Conservation (phyloP, 2,797 vertebrate genomes). For the Gambusia yucatana region DNA sequence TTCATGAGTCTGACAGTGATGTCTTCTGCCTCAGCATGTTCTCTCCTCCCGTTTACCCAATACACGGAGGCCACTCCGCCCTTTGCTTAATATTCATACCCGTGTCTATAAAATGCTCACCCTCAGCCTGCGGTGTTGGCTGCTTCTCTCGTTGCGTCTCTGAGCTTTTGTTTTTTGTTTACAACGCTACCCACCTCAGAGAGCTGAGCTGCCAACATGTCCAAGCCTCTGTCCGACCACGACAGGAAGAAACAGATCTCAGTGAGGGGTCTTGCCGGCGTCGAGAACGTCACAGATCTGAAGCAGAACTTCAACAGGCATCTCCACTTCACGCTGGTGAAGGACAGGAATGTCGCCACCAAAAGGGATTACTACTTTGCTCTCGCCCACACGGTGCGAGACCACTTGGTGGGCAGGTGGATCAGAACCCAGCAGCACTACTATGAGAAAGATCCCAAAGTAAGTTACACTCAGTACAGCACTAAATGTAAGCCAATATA, state of each 20-base stretch:
- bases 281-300: constrained; percentile 89
- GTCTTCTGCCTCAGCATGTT: constrained; percentile 4
- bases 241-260: constrained; percentile 93
- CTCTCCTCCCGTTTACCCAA: constrained; percentile 36
- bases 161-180: constrained; percentile 39
- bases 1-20: constrained; percentile 7
- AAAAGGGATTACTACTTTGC: constrained; percentile 93
- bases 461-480: constrained; percentile 65
- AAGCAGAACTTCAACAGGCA: constrained; percentile 94
- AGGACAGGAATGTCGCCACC: constrained; percentile 93
- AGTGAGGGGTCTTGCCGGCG: constrained; percentile 89
- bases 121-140: constrained; percentile 21
- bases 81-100: constrained; percentile 72
- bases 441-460: constrained; percentile 96
- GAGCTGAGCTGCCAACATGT: constrained; percentile 79
- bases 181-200: constrained; percentile 46
- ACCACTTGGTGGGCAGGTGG: constrained; percentile 93
- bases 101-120: constrained; percentile 63
- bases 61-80: constrained; percentile 51
- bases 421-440: constrained; percentile 95
- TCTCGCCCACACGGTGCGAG: constrained; percentile 90
- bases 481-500: not conserved
- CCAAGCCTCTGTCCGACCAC: constrained; percentile 89
- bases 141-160: constrained; percentile 49
- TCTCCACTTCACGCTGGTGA: constrained; percentile 94